phyloP scores from a whole-genome alignment of 2,797 vertebrate species.

The Liparis tanakae region DNA sequence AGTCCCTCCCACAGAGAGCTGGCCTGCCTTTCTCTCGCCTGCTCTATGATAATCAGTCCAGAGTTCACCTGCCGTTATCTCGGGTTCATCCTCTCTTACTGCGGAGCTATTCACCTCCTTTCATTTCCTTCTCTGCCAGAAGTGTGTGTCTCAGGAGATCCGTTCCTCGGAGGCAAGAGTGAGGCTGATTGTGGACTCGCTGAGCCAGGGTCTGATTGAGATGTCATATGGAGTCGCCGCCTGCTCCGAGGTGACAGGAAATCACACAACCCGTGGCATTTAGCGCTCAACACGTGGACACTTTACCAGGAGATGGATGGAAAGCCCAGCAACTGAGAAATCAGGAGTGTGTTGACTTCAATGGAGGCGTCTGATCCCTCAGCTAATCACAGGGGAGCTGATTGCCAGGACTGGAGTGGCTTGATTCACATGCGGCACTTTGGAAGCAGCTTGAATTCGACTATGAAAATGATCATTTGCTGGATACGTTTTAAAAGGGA shows the following conservation, averaged over 20 bases:
- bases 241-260: constrained; percentile 51
- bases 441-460: constrained; percentile 17
- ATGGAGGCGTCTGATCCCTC: background rate
- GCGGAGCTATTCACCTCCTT: constrained; percentile 31
- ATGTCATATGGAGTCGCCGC: constrained; percentile 38
- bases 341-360: constrained; percentile 34
- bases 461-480: background rate
- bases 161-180: constrained; percentile 17
- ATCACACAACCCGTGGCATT: constrained; percentile 35
- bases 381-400: constrained; percentile 25
- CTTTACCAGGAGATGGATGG: constrained; percentile 23
- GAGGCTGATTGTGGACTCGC: constrained; percentile 45
- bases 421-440: constrained; percentile 11
- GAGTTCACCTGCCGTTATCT: constrained; percentile 74
- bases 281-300: constrained; percentile 19
- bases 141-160: constrained; percentile 17
- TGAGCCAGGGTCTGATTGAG: constrained; percentile 32
- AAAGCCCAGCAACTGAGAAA: constrained; percentile 21
- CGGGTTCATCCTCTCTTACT: constrained; percentile 29
- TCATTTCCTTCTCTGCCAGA: constrained; percentile 1
- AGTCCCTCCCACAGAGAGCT: constrained; percentile 66
- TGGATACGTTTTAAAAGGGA: constrained; percentile 6
- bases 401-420: constrained; percentile 30
- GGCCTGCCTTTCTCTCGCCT: constrained; percentile 52
- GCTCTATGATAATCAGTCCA: constrained; percentile 69